phyloP scores from a whole-genome alignment of 2,797 vertebrate species.

The Acanthurus tractus region DNA sequence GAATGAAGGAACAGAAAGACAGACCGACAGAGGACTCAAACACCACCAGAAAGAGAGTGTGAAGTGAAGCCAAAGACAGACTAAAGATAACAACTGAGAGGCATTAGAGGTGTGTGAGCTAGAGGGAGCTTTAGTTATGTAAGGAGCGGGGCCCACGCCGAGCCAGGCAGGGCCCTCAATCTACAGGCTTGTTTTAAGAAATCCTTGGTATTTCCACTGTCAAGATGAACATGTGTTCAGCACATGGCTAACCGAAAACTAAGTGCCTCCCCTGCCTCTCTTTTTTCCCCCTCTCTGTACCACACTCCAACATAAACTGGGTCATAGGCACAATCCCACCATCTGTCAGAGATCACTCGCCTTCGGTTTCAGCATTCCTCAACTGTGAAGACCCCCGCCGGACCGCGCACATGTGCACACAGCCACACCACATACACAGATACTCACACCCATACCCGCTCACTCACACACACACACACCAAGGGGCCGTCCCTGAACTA shows the following conservation, averaged over 20 bases:
- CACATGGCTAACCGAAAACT: slow-evolving; percentile 78
- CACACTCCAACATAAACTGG: slow-evolving; percentile 74
- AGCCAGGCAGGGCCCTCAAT: slow-evolving; percentile 57
- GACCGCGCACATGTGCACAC: slow-evolving; percentile 46
- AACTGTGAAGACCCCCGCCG: slow-evolving; percentile 61
- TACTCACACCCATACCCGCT: slow-evolving; percentile 15
- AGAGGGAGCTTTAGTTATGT: slow-evolving; percentile 76
- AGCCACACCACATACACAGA: slow-evolving; percentile 27
- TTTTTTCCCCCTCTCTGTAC: slow-evolving; percentile 28
- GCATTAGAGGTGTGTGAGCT: slow-evolving; percentile 56
- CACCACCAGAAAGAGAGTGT: slow-evolving; percentile 10
- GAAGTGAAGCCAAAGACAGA: slow-evolving; percentile 39
- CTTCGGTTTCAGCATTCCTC: slow-evolving; percentile 83
- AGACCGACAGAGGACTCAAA: slow-evolving; percentile 7
- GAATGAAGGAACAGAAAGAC: slow-evolving; percentile 21
- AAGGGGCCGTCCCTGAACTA: slow-evolving; percentile 54
- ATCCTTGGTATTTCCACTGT: slow-evolving; percentile 78
- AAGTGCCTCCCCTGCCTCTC: slow-evolving; percentile 48
- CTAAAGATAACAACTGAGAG: slow-evolving; percentile 57
- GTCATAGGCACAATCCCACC: slow-evolving; percentile 80
- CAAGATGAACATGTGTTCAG: slow-evolving; percentile 79
- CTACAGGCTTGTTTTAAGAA: slow-evolving; percentile 78
- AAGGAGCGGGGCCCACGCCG: slow-evolving; percentile 63
- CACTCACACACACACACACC: slow-evolving; percentile 11
- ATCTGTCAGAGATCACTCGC: slow-evolving; percentile 78